Evolutionary conservation across 92 coral and sea anemone genomes (phyloP), one percentile per base, ranked within the genome.

Genomic region (Epizoanthus stellaris): DNA sequence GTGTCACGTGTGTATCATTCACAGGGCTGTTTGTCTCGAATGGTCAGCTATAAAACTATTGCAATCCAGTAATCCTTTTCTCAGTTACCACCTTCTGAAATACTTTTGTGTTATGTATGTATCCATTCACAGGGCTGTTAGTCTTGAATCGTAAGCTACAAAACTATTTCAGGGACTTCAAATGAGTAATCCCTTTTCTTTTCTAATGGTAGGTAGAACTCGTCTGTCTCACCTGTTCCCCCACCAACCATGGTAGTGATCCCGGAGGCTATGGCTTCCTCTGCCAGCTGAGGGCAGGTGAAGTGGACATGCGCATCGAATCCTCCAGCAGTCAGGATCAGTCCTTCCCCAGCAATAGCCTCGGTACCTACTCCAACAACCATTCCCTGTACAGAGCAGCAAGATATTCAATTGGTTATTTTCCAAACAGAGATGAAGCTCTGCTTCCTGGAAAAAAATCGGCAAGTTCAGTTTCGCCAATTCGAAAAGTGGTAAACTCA

Each of bases 201-300:
- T 20, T 63, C 34, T 20, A 63, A 21, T 6, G 3, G 1, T 23
- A 63, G 68, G 10, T 2, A 63, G 68, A 7, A 36, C 70, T 65
- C 38, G 42, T 9, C 6, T 49, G 54, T 3, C 56, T 7, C 34
- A 89, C 92, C 94, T 88, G 94, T 91, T 36, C 94, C 94, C 13
- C 94, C 94, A 12, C 94, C 94, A 25, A 91, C 87, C 94, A 91
- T 88, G 25, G 94, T 91, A 3, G 94, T 91, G 58, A 91, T 85
- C 4, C 94, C 94, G 12, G 94, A 91, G 23, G 94, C 94, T 0
- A 91, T 91, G 0, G 94, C 92, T 67, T 91, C 94, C 52, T 88
- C 92, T 2, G 94, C 94, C 72, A 91, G 89, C 85, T 91, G 94
- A 79, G 94, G 94, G 77, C 94, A 91, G 14, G 87, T 89, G 36